Base-by-base conservation (phyloP, 2,797 vertebrate genomes). In the Gymnocypris eckloni region DNA sequence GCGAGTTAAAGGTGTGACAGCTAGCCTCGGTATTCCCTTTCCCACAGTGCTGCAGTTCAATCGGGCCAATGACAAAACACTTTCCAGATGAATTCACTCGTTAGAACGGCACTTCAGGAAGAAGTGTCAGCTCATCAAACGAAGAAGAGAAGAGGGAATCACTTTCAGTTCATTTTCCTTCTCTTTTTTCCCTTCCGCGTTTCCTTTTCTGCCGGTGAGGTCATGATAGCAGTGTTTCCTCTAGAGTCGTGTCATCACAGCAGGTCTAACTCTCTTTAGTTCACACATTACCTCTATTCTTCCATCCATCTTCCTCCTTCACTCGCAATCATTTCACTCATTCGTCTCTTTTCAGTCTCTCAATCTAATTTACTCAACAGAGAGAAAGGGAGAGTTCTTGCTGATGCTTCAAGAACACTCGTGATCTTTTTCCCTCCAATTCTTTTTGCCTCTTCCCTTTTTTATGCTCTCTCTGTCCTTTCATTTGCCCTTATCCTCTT, bases 81-180 rank as follows among this genome's bases (percentile, higher is more conserved):
- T 70, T 84, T 84, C 33, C 64, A 56, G 64, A 79, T 79, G 9
- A 70, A 78, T 70, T 71, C n/a, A 67, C 75, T 84, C 2, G 61
- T 70, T 84, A 78, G 64, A 78, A 79, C 64, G 11, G 48, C 73
- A 67, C 82, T 84, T 69, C 64, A 69, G 22, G 59, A 70, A 43
- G 39, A 61, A 78, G n/a, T 84, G 83, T 70, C 83, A 78, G 75
- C 75, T 70, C 83, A 84, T 78, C 75, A 84, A 84, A 84, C 18
- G n/a, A 28, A 70, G 66, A 69, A 39, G 48, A 54, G 75, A 84
- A 54, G 48, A 15, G 73, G 75, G 73, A 77, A 43, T 81, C 28
- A 39, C 79, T 54, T 81, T 70, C 28, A 45, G 25, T 52, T 81
- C 12, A 67, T 52, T 70, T 70, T 81, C 33, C 18, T 67, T 73